Evolutionary conservation across 1,140 invertebrate genomes (phyloP).

Genomic region (Drosophila serrata): DNA sequence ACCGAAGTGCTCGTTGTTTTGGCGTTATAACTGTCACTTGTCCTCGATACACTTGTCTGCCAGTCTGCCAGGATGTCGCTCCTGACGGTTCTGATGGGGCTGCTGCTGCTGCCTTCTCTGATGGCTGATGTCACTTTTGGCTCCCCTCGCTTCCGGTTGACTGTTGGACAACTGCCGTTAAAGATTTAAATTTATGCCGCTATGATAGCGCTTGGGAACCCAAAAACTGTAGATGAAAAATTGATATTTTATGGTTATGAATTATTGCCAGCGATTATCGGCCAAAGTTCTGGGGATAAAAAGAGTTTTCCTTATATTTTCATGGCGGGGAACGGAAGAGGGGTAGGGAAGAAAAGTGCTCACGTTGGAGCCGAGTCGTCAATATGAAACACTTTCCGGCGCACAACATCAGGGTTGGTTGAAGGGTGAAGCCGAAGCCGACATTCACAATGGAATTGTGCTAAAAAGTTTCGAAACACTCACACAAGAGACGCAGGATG

Average conservation of each 20-base stretch:
- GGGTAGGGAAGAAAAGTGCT: conserved; percentile 12
- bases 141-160: conserved; percentile 17
- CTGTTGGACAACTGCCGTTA: conserved; percentile 19
- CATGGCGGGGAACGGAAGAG: conserved; percentile 12
- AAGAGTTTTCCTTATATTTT: conserved; percentile 38
- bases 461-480: conserved; percentile 42
- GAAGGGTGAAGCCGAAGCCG: conserved; percentile 7
- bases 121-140: conserved; percentile 41
- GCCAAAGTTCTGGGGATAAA: conserved; percentile 47
- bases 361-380: conserved; percentile 11
- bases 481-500: conserved; percentile 6
- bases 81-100: conserved; percentile 7
- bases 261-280: conserved; percentile 79
- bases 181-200: conserved; percentile 72
- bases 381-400: conserved; percentile 19
- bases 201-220: conserved; percentile 48
- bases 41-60: conserved; percentile 67
- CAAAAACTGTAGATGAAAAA: conserved; percentile 71
- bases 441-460: conserved; percentile 32
- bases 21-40: conserved; percentile 61
- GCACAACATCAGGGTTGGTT: conserved; percentile 5
- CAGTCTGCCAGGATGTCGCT: conserved; percentile 40
- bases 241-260: conserved; percentile 84
- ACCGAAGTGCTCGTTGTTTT: conserved; percentile 50
- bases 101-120: background rate